Evolutionary conservation across 2,113 vertebrate genomes (phyloP), one percentile per base, ranked within the genome.

Genomic region (Verasper variegatus): DNA sequence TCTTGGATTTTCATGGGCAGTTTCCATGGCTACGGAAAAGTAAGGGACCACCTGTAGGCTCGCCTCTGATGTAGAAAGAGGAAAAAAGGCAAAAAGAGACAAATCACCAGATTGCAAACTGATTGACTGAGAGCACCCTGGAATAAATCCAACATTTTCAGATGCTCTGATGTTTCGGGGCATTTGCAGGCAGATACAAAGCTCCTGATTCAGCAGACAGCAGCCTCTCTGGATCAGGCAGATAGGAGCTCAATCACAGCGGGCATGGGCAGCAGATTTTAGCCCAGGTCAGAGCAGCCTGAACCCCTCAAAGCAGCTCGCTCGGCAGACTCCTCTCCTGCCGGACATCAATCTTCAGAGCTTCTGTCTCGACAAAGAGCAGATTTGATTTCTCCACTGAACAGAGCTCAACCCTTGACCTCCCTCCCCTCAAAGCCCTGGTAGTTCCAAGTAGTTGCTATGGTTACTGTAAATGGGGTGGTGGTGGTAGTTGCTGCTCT

Each of bases 21-120:
- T 92, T 92, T 84, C 88, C 88, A 92, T 92, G 88, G 82, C 76
- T 82, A 92, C 90, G 0, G 58, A n/a, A 88, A 90, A 90, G 85
- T 88, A 87, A 92, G 87, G 78, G 76, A 86, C 91, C 91, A 93
- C 92, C 92, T 93, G 92, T 93, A 80, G 91, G 80, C 75, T 80
- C n/a, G 59, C 86, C 71, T 91, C 82, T 89, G 90, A 89, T 90
- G 85, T 84, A 79, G 77, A 82, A 51, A 78, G 54, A 63, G 37
- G 37, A 68, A 72, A 81, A 71, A 75, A 18, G 23, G 61, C 67
- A 81, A 84, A 83, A 49, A 68, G 77, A 81, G 71, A 86, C 83
- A 84, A 84, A 91, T 80, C 84, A 83, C 76, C 82, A 80, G 85
- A 86, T 82, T 80, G 86, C 74, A 87, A 86, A 86, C 78, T 73